phyloP scores from a whole-genome alignment of 2,113 vertebrate genomes.

The Merops nubicus region DNA sequence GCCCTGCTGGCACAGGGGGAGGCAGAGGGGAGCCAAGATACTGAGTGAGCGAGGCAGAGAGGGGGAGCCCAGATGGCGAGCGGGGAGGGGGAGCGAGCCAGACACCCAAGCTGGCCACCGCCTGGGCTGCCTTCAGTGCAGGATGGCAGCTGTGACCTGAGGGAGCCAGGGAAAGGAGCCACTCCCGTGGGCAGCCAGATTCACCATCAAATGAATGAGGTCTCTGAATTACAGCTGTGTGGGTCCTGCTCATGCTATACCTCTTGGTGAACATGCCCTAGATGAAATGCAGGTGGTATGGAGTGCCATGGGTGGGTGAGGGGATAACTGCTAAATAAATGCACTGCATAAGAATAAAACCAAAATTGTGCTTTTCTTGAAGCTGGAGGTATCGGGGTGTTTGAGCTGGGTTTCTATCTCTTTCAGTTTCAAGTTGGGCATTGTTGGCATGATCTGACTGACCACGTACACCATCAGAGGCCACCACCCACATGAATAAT shows the following conservation, averaged over 20 bases:
- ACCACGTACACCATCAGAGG: not conserved
- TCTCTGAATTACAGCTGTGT: not conserved
- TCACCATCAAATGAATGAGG: not conserved
- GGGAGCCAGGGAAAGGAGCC: not conserved
- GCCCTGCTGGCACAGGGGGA: not conserved
- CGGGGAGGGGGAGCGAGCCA: not conserved
- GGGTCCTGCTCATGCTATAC: not conserved
- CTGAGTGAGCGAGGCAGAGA: accelerated
- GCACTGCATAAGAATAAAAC: not conserved
- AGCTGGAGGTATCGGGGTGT: not conserved
- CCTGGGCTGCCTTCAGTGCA: not conserved
- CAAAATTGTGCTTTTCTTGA: not conserved
- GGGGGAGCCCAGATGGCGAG: not conserved
- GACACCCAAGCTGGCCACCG: not conserved
- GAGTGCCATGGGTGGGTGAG: not conserved
- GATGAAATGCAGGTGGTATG: not conserved
- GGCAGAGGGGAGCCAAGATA: not conserved
- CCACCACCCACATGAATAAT: not conserved
- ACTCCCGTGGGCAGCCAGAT: not conserved
- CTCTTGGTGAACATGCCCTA: not conserved
- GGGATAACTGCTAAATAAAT: not conserved
- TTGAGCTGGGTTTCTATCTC: not conserved
- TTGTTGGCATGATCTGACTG: not conserved
- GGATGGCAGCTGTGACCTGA: not conserved
- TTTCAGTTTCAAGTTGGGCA: not conserved